phyloP scores from a whole-genome alignment of 1,140 invertebrate species.

The Neodiprion pinetum region DNA sequence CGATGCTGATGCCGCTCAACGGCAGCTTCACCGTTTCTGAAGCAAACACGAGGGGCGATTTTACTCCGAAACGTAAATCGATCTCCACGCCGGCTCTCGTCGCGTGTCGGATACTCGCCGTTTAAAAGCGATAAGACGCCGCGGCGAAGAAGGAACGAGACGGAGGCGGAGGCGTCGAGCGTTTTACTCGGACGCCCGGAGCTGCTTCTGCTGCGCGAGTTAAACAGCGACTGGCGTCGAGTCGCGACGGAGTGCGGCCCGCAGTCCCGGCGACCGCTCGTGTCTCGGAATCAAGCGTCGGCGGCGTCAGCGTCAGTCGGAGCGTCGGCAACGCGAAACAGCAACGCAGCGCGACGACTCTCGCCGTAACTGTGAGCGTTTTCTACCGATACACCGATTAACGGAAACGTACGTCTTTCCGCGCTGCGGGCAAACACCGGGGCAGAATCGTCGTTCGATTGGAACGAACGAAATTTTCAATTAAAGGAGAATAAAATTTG shows the following conservation, averaged over 20 bases:
- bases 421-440: too few relatives aligned
- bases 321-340: neutral
- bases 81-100: too few relatives aligned
- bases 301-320: neutral
- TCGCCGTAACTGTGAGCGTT: too few relatives aligned
- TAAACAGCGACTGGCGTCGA: slow-evolving; percentile 47
- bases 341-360: neutral
- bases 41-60: too few relatives aligned
- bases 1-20: too few relatives aligned
- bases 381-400: too few relatives aligned
- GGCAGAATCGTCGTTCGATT: too few relatives aligned
- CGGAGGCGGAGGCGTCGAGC: slow-evolving; percentile 8
- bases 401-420: too few relatives aligned
- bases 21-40: too few relatives aligned
- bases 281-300: slow-evolving; percentile 4
- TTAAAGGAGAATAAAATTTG: too few relatives aligned
- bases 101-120: neutral
- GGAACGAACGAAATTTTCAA: too few relatives aligned
- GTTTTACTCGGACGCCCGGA: slow-evolving; percentile 7
- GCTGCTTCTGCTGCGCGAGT: slow-evolving; percentile 33
- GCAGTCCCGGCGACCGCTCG: neutral
- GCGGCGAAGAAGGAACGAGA: neutral
- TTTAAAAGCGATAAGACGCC: neutral
- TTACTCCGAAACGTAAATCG: too few relatives aligned
- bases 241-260: slow-evolving; percentile 23